Base-by-base conservation (phyloP, 2,888 invertebrate genomes). In the Nycteola revayana region DNA sequence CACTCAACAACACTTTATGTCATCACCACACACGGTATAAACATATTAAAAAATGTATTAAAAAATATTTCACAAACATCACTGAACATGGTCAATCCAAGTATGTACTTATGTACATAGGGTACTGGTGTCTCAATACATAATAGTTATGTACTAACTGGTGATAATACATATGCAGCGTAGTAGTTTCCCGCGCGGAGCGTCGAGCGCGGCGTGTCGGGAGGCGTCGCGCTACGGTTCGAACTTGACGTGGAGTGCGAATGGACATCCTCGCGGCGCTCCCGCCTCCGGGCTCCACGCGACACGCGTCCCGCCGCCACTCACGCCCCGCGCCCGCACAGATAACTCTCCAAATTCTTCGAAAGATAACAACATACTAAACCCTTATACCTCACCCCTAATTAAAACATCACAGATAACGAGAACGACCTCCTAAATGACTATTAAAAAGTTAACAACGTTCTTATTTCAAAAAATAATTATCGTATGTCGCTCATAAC, bases 191-290 rank as follows among this genome's bases (percentile, higher is more conserved):
- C 58, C 65, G 61, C 56, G 56, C 33, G 33, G 23, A 40, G 52
- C 44, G 55, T 42, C 45, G 36, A 39, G 32, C 43, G 31, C 36
- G 28, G 35, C 26, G 33, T 30, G 26, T 42, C 42, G 54, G 62
- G 67, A 75, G 63, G 80, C 84, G 84, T 77, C 81, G 67, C 75
- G 68, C 74, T 63, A 50, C 74, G 66, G 55, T 58, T 63, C 68
- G 66, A 66, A 67, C 71, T 66, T 65, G 63, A 58, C 60, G 73
- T 64, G 52, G 68, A 83, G 76, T 77, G 79, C 66, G 64, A 21
- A 2, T 7, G 7, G 7, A 2, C 21, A 69, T 71, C 71, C 66
- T 72, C 65, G 65, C 49, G 44, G 45, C 54, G 55, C 70, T 68
- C 74, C 74, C 79, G 80, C 77, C 73, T 75, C 64, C 68, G 64